Evolutionary conservation across 2,888 invertebrate genomes (phyloP), one percentile per base, ranked within the genome.

Genomic region (Drosophila fulvimacula): DNA sequence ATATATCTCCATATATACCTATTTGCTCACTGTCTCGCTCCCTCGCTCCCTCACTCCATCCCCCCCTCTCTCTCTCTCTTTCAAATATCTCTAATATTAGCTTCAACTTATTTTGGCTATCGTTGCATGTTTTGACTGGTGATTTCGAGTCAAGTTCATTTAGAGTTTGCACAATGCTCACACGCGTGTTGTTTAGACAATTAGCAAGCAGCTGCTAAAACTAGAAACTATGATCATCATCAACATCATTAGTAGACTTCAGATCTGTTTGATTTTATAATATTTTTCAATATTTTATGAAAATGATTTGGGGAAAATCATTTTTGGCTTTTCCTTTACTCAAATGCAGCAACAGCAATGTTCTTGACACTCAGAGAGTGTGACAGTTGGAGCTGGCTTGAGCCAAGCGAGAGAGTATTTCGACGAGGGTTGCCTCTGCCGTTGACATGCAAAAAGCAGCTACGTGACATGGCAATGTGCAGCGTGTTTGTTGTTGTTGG

Each of bases 401-500:
- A 39, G 24, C 19, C 36, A n/a, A 3, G 19, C n/a, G 19, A 9
- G 32, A 10, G 34, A 5, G 15, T 32, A 19, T 11, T 30, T 32
- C 13, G 21, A 34, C 34, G 51, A 32, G 51, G 51, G 51, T 19
- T 27, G 52, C 52, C 9, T 15, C 67, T 78, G 86, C 53, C 58
- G 83, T 78, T 88, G 90, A 85, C 90, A 85, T 90, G 88, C 86
- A 79, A 86, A 86, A 83, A 82, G 81, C 79, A 86, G 81, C 79
- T 87, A 90, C 88, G 90, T 88, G 85, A 87, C 84, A 81, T 82
- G 81, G 82, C 79, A 76, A 73, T 58, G 66, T 70, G 77, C 59
- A 66, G 11, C 27, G 34, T 49, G 73, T 34, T 17, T 65, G 72
- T 73, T 67, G 67, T 49, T 52, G 60, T 15, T 70, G 70, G 38